phyloP scores from a whole-genome alignment of 2,797 vertebrate genomes.

The Rachycentron canadum region DNA sequence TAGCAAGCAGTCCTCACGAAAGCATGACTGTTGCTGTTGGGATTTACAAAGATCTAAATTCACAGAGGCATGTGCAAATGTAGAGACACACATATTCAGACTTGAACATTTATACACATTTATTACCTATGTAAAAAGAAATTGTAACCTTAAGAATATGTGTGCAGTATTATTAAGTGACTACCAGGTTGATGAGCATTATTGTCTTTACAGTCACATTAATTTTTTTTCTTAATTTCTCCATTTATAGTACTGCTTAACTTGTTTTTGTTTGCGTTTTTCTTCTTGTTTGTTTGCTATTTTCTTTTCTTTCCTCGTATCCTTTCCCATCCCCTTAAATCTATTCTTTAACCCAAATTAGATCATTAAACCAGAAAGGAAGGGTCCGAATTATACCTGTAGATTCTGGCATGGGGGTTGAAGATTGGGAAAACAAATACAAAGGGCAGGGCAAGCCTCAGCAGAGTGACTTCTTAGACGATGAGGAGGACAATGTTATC shows the following conservation, averaged over 20 bases:
- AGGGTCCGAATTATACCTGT: slow-evolving; percentile 92
- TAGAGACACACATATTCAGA: neutral
- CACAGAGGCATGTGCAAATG: slow-evolving; percentile 12
- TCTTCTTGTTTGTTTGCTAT: slow-evolving; percentile 69
- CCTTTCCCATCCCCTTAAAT: slow-evolving; percentile 64
- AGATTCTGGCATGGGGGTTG: slow-evolving; percentile 88
- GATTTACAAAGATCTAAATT: slow-evolving; percentile 48
- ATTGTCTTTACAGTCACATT: slow-evolving; percentile 50
- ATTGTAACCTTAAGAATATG: neutral
- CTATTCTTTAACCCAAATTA: slow-evolving; percentile 67
- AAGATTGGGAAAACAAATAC: slow-evolving; percentile 89
- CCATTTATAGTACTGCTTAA: slow-evolving; percentile 59
- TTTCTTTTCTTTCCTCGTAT: slow-evolving; percentile 69
- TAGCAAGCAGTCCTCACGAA: too few relatives aligned
- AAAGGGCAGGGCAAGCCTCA: slow-evolving; percentile 84
- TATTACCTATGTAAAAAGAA: neutral
- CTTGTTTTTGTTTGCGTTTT: slow-evolving; percentile 70
- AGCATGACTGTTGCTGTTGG: slow-evolving; percentile 28
- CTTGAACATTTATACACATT: neutral
- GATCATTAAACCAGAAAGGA: slow-evolving; percentile 85
- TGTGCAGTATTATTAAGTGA: neutral
- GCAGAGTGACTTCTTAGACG: slow-evolving; percentile 88
- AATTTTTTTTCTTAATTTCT: slow-evolving; percentile 42
- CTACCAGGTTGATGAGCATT: neutral
- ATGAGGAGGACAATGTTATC: slow-evolving; percentile 78